These are phyloP conservation scores for Galemys pyrenaicus DNA, from an alignment of 2,113 vertebrate species.

Conservation along the genomic window DNA sequence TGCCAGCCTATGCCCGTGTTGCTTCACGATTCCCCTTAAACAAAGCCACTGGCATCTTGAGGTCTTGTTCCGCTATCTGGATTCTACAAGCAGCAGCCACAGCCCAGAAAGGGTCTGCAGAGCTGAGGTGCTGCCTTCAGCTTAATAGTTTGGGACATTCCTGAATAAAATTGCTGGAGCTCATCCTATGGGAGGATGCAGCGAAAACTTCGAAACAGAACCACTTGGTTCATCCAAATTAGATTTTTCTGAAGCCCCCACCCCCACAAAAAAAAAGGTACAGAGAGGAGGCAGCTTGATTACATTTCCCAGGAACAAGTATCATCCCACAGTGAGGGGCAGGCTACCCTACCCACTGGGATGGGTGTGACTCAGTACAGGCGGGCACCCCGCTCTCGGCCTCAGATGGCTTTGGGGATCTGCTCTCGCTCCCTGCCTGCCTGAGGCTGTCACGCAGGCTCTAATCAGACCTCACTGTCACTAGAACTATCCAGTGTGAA, in stretches of 20 bases:
- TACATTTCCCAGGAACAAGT: neutral
- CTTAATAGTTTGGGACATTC: neutral
- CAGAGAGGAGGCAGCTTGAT: neutral
- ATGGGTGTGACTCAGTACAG: neutral
- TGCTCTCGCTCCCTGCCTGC: neutral
- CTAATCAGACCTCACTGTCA: neutral
- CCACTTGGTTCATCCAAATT: neutral
- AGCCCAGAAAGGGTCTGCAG: neutral
- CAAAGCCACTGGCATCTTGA: neutral
- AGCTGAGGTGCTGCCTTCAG: neutral
- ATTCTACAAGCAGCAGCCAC: neutral
- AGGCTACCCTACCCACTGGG: neutral
- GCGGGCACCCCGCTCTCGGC: neutral
- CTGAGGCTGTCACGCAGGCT: neutral
- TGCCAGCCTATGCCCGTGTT: neutral
- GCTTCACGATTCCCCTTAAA: neutral
- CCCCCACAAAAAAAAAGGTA: neutral
- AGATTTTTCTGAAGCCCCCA: neutral
- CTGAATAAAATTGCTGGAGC: neutral
- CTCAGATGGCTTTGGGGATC: neutral
- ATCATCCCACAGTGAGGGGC: neutral
- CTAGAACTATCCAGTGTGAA: neutral
- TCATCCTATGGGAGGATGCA: neutral
- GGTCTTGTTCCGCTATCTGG: slow-evolving; percentile 20
- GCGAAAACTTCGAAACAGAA: neutral